Conservation (phyloP, 2,888 invertebrate species). For the Zeuzera pyrina region DNA sequence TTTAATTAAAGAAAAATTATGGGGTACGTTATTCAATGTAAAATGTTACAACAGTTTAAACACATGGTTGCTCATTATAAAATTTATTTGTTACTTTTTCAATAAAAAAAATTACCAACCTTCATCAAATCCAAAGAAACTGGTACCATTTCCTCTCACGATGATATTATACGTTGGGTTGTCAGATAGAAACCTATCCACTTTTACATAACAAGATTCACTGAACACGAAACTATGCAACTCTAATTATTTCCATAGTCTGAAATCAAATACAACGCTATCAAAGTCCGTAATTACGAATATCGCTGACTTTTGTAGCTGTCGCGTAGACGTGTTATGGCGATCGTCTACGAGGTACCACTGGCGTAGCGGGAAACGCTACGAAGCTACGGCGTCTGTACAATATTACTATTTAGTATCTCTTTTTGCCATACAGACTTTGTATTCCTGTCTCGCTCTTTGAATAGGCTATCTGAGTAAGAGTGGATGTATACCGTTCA, state of each 20-base stretch:
- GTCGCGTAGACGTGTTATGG: slow-evolving; percentile 51
- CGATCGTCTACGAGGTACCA: slow-evolving; percentile 35
- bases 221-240: slow-evolving; percentile 11
- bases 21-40: too few relatives aligned
- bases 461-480: slow-evolving; percentile 40
- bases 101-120: slow-evolving; percentile 26
- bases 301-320: slow-evolving; percentile 11
- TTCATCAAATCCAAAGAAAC: slow-evolving; percentile 54
- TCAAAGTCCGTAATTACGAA: slow-evolving; percentile 18
- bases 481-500: slow-evolving; percentile 34
- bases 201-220: slow-evolving; percentile 60
- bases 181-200: slow-evolving; percentile 60
- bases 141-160: slow-evolving; percentile 61
- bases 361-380: slow-evolving; percentile 44
- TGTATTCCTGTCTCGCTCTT: slow-evolving; percentile 29
- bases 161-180: slow-evolving; percentile 68
- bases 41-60: too few relatives aligned
- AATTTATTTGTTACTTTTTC: not conserved
- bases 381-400: slow-evolving; percentile 22
- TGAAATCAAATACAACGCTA: not conserved
- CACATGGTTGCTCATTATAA: too few relatives aligned
- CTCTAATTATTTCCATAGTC: not conserved
- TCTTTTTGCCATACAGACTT: slow-evolving; percentile 5
- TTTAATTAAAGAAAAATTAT: too few relatives aligned
- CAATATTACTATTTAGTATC: not conserved